Base-by-base conservation (phyloP, 2,888 invertebrate genomes). In the Dichetophora obliterata region DNA sequence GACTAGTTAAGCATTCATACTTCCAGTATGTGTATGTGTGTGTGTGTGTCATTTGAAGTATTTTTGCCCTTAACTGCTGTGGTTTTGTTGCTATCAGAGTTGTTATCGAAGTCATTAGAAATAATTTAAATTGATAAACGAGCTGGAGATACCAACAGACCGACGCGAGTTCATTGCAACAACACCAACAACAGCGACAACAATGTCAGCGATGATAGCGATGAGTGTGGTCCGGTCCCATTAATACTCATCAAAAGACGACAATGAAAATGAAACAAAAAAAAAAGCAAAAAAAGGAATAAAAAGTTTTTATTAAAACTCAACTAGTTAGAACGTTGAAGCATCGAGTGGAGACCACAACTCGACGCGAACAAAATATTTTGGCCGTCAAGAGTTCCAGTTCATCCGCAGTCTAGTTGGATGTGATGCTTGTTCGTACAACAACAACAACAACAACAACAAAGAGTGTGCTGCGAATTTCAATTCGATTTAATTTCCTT, bases 71-170 rank as follows among this genome's bases (percentile, higher is more conserved):
- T 16, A 59, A 59, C 59, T 22, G 59, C 59, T 59, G 59, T 27
- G 16, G 54, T 54, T 54, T 31, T 69, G 24, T 11, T 57, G 19
- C n/a, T 52, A 70, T 54, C 54, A 34, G 5, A n/a, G 70, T 54
- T 70, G 54, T 54, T 54, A 69, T 59, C 37, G 71, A 22, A 57
- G 37, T 59, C 71, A 59, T 71, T 71, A 71, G 71, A 71, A 71
- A 71, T 71, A 71, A 71, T 71, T 71, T 71, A 71, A 71, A 71
- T 71, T 71, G 71, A 71, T 71, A 71, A 71, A 34, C 71, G 52
- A 69, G 69, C 27, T 27, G 24, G 59, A 16, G 24, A 59, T 24
- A 59, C 59, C 24, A 59, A 11, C 11, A 43, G 11, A 11, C 11
- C 43, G 43, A 43, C 14, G 14, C 59, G 59, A 54, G 54, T 16